These are phyloP conservation scores for Leptinotarsa haldemani DNA, from an alignment of 2,888 invertebrate genomes.

Conservation along the genomic window DNA sequence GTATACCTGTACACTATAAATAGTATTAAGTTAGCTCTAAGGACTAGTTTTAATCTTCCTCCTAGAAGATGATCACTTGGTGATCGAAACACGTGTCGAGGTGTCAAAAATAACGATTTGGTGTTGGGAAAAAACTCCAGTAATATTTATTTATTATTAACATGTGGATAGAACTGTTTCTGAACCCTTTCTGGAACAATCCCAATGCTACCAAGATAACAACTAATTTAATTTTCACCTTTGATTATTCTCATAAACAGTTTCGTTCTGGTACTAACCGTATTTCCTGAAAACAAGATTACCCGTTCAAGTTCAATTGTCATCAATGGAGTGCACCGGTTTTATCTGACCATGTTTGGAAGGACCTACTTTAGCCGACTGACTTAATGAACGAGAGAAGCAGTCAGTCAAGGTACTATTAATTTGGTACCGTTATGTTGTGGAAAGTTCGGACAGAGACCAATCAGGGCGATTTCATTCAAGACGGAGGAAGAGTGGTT, in stretches of 20 bases:
- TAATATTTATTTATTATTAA: no score
- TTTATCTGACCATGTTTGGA: conserved; percentile 34
- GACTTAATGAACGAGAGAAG: conserved; percentile 37
- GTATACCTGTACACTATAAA: no score
- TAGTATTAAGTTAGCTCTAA: no score
- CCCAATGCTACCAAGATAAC: no score
- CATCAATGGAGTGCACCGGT: conserved; percentile 35
- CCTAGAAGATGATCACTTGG: no score
- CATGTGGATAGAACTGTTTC: no score
- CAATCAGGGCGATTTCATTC: conserved; percentile 25
- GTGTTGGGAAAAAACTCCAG: no score
- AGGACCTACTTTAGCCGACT: conserved; percentile 40
- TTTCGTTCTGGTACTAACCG: not conserved
- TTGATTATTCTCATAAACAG: not conserved
- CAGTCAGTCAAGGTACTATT: conserved; percentile 37
- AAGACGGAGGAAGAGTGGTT: not conserved
- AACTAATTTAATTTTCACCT: not conserved
- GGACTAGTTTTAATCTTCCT: no score
- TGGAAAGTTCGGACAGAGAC: conserved; percentile 34
- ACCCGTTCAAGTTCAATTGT: conserved; percentile 14
- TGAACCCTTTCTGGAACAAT: no score
- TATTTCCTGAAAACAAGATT: conserved; percentile 5
- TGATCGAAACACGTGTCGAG: no score
- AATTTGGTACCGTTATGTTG: conserved; percentile 31
- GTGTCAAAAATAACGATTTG: no score